Conservation (phyloP, 2,888 invertebrate species). For the Lasioglossum villosulum region DNA sequence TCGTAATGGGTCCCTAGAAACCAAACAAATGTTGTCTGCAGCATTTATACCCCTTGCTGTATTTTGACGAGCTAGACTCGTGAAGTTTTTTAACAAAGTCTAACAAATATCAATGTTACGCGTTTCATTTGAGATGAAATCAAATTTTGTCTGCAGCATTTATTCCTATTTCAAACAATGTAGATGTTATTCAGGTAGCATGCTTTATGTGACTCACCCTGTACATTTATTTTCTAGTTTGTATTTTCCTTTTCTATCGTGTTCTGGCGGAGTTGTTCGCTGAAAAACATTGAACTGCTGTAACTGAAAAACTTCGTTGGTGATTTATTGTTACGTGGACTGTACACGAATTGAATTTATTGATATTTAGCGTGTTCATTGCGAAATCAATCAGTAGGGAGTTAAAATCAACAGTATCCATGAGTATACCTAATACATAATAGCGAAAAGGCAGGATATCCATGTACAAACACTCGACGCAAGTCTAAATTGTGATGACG, state of each 20-base stretch:
- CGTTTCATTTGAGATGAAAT: too few relatives aligned
- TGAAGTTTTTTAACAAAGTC: too few relatives aligned
- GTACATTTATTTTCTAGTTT: too few relatives aligned
- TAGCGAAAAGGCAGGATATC: background rate
- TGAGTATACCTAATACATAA: background rate
- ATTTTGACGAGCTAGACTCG: too few relatives aligned
- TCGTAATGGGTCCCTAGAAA: too few relatives aligned
- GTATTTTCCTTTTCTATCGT: background rate
- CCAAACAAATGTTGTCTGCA: too few relatives aligned
- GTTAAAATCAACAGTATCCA: background rate
- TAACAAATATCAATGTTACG: too few relatives aligned
- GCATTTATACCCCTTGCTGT: too few relatives aligned
- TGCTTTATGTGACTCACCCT: too few relatives aligned
- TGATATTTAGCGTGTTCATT: background rate
- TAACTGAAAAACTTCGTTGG: background rate
- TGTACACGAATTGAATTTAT: background rate
- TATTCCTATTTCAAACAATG: too few relatives aligned
- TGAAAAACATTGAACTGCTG: background rate
- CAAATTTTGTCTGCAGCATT: too few relatives aligned
- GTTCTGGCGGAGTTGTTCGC: background rate
- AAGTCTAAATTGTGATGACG: background rate
- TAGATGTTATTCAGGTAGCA: too few relatives aligned
- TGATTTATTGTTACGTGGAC: background rate
- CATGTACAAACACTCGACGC: background rate
- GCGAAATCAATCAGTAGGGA: background rate